phyloP scores from a whole-genome alignment of 1,140 invertebrate genomes.

The Drosophila setifemur region DNA sequence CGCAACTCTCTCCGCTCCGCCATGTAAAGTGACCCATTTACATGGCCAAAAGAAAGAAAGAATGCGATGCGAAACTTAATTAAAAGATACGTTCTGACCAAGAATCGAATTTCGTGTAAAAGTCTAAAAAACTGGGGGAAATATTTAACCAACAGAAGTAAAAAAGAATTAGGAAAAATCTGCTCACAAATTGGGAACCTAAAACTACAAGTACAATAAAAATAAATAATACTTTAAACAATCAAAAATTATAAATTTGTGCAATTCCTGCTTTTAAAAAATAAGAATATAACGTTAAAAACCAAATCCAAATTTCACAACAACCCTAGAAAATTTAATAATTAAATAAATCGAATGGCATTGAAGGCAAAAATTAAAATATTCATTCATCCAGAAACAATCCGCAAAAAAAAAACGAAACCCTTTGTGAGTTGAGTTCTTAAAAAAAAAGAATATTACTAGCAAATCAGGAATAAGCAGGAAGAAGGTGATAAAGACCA shows the following conservation, averaged over 20 bases:
- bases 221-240: no score
- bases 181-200: no score
- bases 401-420: no score
- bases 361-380: background rate
- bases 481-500: no score
- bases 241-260: no score
- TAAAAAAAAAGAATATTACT: background rate
- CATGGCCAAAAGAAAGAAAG: conserved; percentile 11
- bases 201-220: no score
- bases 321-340: background rate
- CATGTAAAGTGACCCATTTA: conserved; percentile 34
- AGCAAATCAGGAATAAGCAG: background rate
- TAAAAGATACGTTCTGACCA: conserved; percentile 26
- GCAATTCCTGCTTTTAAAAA: no score
- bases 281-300: no score
- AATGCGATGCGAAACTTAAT: conserved; percentile 32
- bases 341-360: background rate
- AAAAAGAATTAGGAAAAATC: background rate
- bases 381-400: no score
- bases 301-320: no score
- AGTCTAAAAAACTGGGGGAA: background rate
- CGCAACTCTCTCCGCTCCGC: background rate
- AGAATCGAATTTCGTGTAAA: background rate
- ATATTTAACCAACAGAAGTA: background rate
- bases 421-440: no score